Conservation (phyloP, 2,797 vertebrate genomes). For the Muscicapa striata region DNA sequence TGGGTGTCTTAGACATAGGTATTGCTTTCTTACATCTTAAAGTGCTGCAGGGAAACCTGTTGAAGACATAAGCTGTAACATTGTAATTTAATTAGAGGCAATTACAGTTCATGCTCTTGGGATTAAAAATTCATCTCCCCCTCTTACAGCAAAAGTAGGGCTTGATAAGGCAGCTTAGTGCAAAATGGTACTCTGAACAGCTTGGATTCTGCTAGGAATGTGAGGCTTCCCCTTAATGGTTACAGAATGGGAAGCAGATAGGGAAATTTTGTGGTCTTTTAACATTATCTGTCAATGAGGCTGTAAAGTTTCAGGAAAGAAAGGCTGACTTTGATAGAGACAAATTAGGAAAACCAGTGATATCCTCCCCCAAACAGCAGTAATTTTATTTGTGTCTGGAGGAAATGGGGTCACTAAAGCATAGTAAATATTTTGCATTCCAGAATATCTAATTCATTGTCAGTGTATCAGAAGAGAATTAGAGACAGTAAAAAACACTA, state of each 20-base stretch:
- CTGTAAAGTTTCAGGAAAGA: background rate
- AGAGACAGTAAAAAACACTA: background rate
- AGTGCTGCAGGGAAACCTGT: background rate
- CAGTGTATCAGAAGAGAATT: background rate
- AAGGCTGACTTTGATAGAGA: background rate
- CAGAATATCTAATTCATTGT: background rate
- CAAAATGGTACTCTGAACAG: fast-evolving
- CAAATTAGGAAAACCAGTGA: background rate
- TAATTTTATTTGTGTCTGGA: background rate
- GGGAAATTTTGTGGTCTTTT: background rate
- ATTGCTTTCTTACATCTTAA: background rate
- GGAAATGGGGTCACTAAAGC: background rate
- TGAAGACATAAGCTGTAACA: background rate
- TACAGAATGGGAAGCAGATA: background rate
- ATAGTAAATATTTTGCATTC: background rate
- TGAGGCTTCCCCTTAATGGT: background rate
- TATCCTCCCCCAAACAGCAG: background rate
- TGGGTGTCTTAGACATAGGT: background rate
- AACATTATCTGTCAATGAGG: background rate
- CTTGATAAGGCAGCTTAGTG: background rate
- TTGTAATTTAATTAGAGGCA: background rate
- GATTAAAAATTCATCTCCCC: background rate
- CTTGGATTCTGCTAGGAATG: background rate
- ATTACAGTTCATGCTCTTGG: background rate
- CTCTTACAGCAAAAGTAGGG: background rate